Evolutionary conservation across 1,140 invertebrate genomes (phyloP), one percentile per base, ranked within the genome.

Genomic region (Drosophila orena): DNA sequence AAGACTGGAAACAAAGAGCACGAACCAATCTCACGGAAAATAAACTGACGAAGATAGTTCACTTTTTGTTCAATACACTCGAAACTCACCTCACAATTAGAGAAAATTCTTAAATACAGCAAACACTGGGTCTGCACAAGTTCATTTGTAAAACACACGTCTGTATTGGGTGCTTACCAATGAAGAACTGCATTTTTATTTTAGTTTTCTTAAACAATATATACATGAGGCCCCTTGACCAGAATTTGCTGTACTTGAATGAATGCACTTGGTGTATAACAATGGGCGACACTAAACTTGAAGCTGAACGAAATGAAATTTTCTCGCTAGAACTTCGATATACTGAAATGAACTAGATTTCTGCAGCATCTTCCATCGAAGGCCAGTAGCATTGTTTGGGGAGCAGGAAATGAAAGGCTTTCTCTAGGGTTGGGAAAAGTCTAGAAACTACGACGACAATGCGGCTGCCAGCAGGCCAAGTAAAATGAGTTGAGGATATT

Each of bases 401-500:
- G 59, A 47, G 27, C 66, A 70, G 66, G 66, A 70, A 70, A 59
- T 60, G 44, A 66, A 76, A 80, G 44, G 58, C 62, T 50, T 55
- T 81, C 58, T 61, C 42, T 6, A 15, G 24, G 34, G 27, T 44
- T 7, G 69, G 14, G 38, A 52, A 62, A 60, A 46, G 57, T 62
- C 43, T 35, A 56, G 37, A 24, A 61, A 49, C 50, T 43, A 34
- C 58, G 58, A 76, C 42, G 50, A 66, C 76, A 75, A 84, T 79
- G 80, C 57, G 69, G 46, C 50, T 73, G 66, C 62, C 58, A 66
- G 61, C 30, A 60, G 44, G 59, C 71, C 50, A 54, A 54, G 65
- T 65, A 81, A 68, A 86, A 88, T 88, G 75, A 79, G 58, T 81
- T 64, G 72, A 81, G 78, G 52, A 75, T 86, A 86, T 86, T 83